Conservation (phyloP, 37 sponge, comb jelly and placozoan species). For the Hexactinellida sp. region DNA sequence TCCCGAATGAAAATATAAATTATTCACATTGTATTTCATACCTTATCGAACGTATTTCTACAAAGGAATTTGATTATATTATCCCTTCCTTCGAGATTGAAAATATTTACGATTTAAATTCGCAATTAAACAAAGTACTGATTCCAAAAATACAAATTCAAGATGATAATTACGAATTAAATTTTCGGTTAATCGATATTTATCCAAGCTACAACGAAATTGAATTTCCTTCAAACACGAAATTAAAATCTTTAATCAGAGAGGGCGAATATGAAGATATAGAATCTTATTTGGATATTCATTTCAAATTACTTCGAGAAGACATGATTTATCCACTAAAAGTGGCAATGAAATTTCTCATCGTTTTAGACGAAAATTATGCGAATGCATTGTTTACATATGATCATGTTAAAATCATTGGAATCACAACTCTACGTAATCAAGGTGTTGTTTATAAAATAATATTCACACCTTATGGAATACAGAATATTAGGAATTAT, state of each 20-base stretch:
- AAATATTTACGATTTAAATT: background rate
- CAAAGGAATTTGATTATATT: background rate
- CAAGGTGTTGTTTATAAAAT: conserved; percentile 41
- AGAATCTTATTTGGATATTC: conserved; percentile 75
- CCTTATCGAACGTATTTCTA: background rate
- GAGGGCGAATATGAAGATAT: conserved; percentile 39
- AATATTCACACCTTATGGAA: conserved; percentile 30
- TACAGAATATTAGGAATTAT: background rate
- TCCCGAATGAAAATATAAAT: background rate
- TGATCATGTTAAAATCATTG: conserved; percentile 24
- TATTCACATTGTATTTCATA: background rate
- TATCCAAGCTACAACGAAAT: background rate
- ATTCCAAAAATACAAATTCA: background rate
- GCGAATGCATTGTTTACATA: conserved; percentile 25
- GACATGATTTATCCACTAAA: conserved; percentile 69
- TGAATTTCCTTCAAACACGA: background rate
- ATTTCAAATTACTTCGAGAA: conserved; percentile 68
- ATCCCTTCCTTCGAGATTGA: background rate
- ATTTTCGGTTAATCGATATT: background rate
- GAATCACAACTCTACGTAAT: background rate
- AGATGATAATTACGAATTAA: background rate
- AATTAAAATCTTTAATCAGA: background rate
- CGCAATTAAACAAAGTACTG: background rate
- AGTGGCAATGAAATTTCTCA: conserved; percentile 31
- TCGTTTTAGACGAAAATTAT: background rate